Evolutionary conservation across 2,797 vertebrate species (phyloP), one percentile per base, ranked within the genome.

Genomic region (Pantherophis alleghaniensis): DNA sequence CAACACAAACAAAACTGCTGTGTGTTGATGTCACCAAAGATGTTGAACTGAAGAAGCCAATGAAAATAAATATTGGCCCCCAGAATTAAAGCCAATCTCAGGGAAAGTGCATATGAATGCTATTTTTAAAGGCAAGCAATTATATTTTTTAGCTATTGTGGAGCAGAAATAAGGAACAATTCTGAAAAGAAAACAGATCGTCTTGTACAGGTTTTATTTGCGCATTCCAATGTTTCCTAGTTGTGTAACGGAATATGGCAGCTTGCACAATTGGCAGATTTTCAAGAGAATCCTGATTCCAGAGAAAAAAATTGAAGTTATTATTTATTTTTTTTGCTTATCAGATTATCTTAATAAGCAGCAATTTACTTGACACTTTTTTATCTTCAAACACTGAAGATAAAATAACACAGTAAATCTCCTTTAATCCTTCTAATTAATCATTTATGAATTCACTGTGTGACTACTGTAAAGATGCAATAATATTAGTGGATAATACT

Each of bases 391-490:
- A 51, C 7, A 91, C n/a, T 92, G 37, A 87, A 18, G 47, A 92
- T 92, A 56, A 93, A 51, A 22, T 92, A 92, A 90, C 28, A 88
- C 88, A 55, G 32, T n/a, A 53, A 95, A 93, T 86, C 18, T 4
- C 92, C 37, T 90, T 92, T 94, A 94, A 94, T 87, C 87, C n/a
- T 92, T 56, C 92, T 89, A 92, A 92, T 69, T 93, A 42, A 86
- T 92, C 86, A 91, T 90, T 63, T 92, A 51, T 47, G 42, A 87
- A 5, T 59, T 61, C 6, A 90, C 86, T 28, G n/a, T 92, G 7
- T 22, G 91, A 59, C 57, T 90, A 26, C n/a, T 63, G 37, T 12
- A 61, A 51, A 1, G 20, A 12, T 2, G 2, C 0, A 7, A 7
- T 28, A 2, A 4, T 53, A 66, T 87, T 61, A 5, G 12, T n/a